These are phyloP conservation scores for Leptinotarsa haldemani DNA, from an alignment of 2,888 invertebrate genomes.

Conservation along the genomic window DNA sequence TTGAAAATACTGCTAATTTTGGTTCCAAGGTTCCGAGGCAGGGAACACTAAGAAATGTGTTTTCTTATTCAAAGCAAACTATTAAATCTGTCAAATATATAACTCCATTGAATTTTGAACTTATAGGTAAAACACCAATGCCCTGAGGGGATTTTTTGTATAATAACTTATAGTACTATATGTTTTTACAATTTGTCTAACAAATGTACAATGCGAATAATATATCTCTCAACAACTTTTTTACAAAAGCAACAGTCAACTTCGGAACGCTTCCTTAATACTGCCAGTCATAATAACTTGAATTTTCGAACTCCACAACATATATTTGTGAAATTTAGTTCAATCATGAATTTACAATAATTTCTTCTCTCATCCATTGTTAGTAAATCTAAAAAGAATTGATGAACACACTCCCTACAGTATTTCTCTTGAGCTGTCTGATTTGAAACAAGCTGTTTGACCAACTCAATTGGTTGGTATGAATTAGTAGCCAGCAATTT, in stretches of 20 bases:
- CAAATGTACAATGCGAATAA: conserved; percentile 3
- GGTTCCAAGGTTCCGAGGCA: too few species aligned
- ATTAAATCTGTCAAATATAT: too few species aligned
- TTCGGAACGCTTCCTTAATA: conserved; percentile 1
- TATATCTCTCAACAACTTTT: conserved; percentile 12
- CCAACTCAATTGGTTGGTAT: too few species aligned
- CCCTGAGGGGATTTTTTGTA: not conserved
- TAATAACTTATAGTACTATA: not conserved
- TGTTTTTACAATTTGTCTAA: not conserved
- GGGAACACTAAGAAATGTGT: too few species aligned
- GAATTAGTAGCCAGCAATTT: too few species aligned
- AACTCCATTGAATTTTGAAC: not conserved
- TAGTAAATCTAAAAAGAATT: too few species aligned
- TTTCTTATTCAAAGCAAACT: too few species aligned
- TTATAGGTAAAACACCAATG: not conserved
- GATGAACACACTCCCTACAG: too few species aligned
- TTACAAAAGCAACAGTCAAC: conserved; percentile 10
- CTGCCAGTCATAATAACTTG: not conserved
- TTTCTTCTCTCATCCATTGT: not conserved
- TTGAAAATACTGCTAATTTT: too few species aligned
- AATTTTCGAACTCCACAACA: not conserved
- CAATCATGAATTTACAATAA: not conserved
- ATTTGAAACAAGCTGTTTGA: too few species aligned
- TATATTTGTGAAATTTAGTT: not conserved
- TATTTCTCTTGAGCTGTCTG: too few species aligned